These are phyloP conservation scores for Beris morrisii DNA, from an alignment of 2,888 invertebrate genomes.

Conservation along the genomic window DNA sequence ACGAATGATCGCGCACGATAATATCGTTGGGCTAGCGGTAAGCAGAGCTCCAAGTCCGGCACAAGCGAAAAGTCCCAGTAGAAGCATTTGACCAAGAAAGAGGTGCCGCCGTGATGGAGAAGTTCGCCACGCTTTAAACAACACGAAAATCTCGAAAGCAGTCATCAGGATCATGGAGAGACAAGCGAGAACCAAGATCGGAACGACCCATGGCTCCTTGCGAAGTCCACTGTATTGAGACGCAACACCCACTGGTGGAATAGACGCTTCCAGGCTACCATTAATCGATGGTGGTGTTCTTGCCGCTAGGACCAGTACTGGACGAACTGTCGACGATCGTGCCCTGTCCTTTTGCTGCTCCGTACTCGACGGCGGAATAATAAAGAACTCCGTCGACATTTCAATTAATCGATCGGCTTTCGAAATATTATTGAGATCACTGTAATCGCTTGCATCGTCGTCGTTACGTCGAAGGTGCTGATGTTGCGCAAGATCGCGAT, in stretches of 20 bases:
- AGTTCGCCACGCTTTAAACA: slow-evolving; percentile 81
- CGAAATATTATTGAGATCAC: slow-evolving; percentile 44
- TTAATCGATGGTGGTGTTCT: slow-evolving; percentile 46
- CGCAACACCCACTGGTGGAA: slow-evolving; percentile 50
- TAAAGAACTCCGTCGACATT: slow-evolving; percentile 84
- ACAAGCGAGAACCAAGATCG: slow-evolving; percentile 80
- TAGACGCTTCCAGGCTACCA: slow-evolving; percentile 38
- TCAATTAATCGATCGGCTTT: slow-evolving; percentile 63
- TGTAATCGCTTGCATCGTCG: slow-evolving; percentile 2
- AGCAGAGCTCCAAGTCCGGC: slow-evolving; percentile 78
- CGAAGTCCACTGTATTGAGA: slow-evolving; percentile 59
- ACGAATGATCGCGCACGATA: slow-evolving; percentile 80
- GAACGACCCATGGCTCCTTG: slow-evolving; percentile 87
- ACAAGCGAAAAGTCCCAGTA: slow-evolving; percentile 80
- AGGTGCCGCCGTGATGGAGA: slow-evolving; percentile 83
- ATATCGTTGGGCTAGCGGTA: slow-evolving; percentile 74
- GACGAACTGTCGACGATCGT: slow-evolving; percentile 47
- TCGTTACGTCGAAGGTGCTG: slow-evolving; percentile 32
- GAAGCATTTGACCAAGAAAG: slow-evolving; percentile 82
- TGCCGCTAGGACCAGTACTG: slow-evolving; percentile 47
- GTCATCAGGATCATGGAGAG: slow-evolving; percentile 82
- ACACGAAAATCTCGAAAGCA: slow-evolving; percentile 85
- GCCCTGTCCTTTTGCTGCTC: slow-evolving; percentile 3
- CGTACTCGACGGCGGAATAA: slow-evolving; percentile 65
- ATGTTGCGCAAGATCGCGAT: slow-evolving; percentile 4